These are phyloP conservation scores for Hormaphis cornu DNA, from an alignment of 1,140 invertebrate genomes.

Conservation along the genomic window DNA sequence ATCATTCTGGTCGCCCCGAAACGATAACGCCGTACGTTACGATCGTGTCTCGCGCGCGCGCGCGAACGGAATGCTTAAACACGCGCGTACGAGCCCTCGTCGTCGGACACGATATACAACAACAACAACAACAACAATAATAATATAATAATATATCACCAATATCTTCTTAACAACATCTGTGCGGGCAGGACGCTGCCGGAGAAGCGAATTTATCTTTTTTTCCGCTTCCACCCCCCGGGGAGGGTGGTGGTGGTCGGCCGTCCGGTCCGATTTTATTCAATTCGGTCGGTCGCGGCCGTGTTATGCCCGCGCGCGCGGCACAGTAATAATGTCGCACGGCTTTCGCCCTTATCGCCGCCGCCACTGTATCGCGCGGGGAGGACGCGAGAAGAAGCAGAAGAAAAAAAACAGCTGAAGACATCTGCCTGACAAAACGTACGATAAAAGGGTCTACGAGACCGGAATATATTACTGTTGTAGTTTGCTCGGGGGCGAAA, in stretches of 20 bases:
- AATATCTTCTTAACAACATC: slow-evolving; percentile 30
- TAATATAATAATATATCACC: slow-evolving; percentile 1
- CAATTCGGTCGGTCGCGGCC: too few species aligned
- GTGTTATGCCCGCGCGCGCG: too few species aligned
- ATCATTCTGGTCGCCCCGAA: background rate
- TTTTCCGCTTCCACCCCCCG: too few species aligned
- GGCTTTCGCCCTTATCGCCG: slow-evolving; percentile 13
- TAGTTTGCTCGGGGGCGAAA: background rate
- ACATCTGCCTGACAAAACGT: slow-evolving; percentile 31
- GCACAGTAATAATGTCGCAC: too few species aligned
- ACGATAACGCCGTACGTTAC: background rate
- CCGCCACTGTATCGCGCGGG: background rate
- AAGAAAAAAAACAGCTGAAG: background rate
- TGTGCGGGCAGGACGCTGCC: background rate
- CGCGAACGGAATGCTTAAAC: slow-evolving; percentile 17
- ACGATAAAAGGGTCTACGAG: slow-evolving; percentile 26
- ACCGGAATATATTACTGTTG: slow-evolving; percentile 22
- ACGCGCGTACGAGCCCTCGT: background rate
- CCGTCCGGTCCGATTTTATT: slow-evolving; percentile 21
- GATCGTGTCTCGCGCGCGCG: background rate
- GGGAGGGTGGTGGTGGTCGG: too few species aligned
- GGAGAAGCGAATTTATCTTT: slow-evolving; percentile 26
- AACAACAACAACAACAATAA: too few species aligned
- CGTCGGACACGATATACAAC: too few species aligned
- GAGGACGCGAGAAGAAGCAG: background rate